Evolutionary conservation across 2,888 invertebrate species (phyloP).

Genomic region (Nymphalis urticae): DNA sequence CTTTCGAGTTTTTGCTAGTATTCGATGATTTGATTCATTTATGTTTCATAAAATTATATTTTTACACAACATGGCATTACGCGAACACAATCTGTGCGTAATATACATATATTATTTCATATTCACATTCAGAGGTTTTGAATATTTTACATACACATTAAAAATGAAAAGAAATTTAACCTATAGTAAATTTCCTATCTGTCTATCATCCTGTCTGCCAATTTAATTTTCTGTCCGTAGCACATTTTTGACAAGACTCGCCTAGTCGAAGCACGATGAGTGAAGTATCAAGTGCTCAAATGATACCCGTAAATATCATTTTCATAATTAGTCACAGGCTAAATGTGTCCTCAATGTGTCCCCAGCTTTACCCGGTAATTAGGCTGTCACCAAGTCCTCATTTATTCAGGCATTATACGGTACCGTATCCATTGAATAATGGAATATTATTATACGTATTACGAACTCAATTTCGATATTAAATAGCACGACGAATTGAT

Average conservation of each 20-base stretch:
- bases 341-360: neutral
- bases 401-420: neutral
- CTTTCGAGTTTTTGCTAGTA: neutral
- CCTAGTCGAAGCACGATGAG: too few relatives aligned
- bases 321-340: neutral
- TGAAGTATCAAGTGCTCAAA: too few relatives aligned
- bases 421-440: slow-evolving; percentile 8
- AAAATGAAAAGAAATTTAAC: too few relatives aligned
- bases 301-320: too few relatives aligned
- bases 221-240: too few relatives aligned
- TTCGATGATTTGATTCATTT: neutral
- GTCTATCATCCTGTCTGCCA: too few relatives aligned
- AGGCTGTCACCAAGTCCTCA: neutral
- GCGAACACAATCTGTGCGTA: neutral
- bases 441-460: neutral
- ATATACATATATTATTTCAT: too few relatives aligned
- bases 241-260: too few relatives aligned
- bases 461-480: neutral
- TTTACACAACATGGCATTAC: neutral
- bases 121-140: too few relatives aligned
- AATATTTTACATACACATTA: too few relatives aligned
- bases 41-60: neutral
- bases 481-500: neutral
- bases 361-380: neutral
- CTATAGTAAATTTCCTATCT: too few relatives aligned